A percentile compares a stretch with the other conserved stretches of the same genome.
phyloP scores from a whole-genome alignment of 2,113 vertebrate species.

The Delphinapterus leucas region DNA sequence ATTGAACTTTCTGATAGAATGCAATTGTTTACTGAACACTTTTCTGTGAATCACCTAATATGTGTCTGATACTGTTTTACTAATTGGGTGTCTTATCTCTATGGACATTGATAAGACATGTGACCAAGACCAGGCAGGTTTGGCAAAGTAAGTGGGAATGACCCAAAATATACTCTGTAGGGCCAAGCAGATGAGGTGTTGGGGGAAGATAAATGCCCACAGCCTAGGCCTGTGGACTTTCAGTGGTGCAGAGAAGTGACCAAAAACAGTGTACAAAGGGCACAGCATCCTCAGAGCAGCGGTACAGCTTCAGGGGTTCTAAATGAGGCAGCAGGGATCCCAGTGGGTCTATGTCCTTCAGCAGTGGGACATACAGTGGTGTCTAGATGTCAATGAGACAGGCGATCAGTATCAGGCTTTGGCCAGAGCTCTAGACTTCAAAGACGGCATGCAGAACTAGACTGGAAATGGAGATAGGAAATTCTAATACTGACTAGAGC shows the following conservation, averaged over 20 bases:
- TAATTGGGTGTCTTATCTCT: background rate
- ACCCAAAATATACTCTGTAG: background rate
- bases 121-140: background rate
- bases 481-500: background rate
- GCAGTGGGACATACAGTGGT: background rate
- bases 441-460: background rate
- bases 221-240: background rate
- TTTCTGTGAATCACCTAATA: background rate
- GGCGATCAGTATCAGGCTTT: background rate
- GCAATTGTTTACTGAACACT: background rate
- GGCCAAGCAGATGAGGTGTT: background rate
- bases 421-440: background rate
- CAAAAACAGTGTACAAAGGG: no score
- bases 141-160: background rate
- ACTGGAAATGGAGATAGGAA: background rate
- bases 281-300: background rate
- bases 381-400: background rate
- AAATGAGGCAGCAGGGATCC: no score
- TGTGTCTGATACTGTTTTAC: background rate
- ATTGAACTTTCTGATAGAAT: background rate
- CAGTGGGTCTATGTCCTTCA: background rate
- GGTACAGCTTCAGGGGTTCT: background rate
- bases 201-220: rapidly evolving
- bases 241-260: background rate
- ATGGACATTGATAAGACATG: background rate